Evolutionary conservation across 1,140 invertebrate genomes (phyloP).

Genomic region (Prorops nasuta): DNA sequence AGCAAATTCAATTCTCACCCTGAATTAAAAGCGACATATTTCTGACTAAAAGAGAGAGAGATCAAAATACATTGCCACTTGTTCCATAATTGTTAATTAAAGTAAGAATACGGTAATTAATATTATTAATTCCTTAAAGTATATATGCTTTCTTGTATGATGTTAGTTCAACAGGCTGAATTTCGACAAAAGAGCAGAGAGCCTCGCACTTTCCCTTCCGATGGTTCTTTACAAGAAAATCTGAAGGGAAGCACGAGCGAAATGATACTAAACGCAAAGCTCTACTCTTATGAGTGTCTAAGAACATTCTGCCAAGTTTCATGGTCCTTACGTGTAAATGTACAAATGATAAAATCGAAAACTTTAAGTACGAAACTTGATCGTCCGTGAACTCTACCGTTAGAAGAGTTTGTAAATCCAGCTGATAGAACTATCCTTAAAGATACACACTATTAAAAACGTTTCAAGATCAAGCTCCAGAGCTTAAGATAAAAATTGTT

Average conservation of each 20-base stretch:
- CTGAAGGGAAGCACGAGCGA: no score
- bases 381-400: no score
- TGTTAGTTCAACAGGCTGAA: no score
- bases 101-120: constrained; percentile 56
- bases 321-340: constrained; percentile 24
- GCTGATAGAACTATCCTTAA: no score
- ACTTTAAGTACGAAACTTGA: constrained; percentile 33
- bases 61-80: constrained; percentile 74
- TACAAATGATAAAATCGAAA: constrained; percentile 33
- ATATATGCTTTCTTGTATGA: constrained; percentile 40
- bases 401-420: no score
- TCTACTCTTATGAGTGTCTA: no score
- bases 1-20: constrained; percentile 45
- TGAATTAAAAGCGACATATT: constrained; percentile 53
- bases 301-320: no score
- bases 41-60: constrained; percentile 72
- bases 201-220: no score
- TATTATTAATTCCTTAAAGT: constrained; percentile 50
- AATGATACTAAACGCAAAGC: no score
- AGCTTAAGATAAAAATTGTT: constrained; percentile 6
- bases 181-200: no score
- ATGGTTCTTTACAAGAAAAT: no score
- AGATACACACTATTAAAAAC: no score
- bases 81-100: constrained; percentile 58
- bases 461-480: constrained; percentile 7